Conservation (phyloP, 2,888 invertebrate species). For the Euplagia quadripunctaria region DNA sequence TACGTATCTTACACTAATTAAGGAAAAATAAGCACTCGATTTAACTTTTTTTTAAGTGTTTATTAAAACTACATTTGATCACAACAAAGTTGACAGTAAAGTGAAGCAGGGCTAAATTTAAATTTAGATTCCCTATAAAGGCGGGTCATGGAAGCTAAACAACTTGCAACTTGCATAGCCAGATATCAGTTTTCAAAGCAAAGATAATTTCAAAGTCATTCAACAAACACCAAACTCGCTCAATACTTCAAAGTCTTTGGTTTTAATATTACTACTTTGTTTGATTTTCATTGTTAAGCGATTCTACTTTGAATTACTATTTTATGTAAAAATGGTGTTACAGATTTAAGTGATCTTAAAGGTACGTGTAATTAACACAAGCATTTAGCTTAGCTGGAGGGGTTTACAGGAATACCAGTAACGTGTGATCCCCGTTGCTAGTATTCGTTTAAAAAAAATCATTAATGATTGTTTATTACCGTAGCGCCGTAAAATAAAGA, state of each 20-base stretch:
- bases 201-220: constrained; percentile 13
- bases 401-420: too few relatives aligned
- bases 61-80: constrained; percentile 21
- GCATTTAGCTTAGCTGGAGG: too few relatives aligned
- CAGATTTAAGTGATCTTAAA: too few relatives aligned
- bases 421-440: too few relatives aligned
- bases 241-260: constrained; percentile 1
- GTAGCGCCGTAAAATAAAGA: too few relatives aligned
- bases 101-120: not conserved
- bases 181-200: constrained; percentile 11
- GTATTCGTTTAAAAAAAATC: too few relatives aligned
- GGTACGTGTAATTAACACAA: too few relatives aligned
- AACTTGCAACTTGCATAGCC: not conserved
- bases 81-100: constrained; percentile 17
- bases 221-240: not conserved
- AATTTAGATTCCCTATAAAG: not conserved
- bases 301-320: not conserved
- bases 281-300: not conserved
- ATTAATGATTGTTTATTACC: too few relatives aligned
- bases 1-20: too few relatives aligned
- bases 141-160: not conserved
- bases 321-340: not conserved
- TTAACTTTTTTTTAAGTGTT: too few relatives aligned
- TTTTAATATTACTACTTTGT: not conserved
- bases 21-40: too few relatives aligned